phyloP scores from a whole-genome alignment of 2,888 invertebrate species.

The Nephrocerus scutellatus region DNA sequence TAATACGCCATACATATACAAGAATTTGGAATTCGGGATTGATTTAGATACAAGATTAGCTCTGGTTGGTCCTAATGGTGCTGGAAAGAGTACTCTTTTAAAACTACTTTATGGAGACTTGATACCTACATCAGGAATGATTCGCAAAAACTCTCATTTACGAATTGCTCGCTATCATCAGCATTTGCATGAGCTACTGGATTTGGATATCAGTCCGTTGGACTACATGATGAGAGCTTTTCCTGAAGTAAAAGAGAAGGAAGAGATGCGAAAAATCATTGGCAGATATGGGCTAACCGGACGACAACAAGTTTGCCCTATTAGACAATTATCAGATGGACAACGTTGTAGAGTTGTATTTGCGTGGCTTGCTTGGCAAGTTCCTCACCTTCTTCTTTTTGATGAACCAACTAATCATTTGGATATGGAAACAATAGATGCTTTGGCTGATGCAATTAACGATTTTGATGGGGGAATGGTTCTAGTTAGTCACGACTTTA shows the following conservation, averaged over 20 bases:
- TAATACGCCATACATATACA: conserved; percentile 84
- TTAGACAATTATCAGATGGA: conserved; percentile 77
- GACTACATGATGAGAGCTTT: conserved; percentile 98
- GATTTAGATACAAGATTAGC: conserved; percentile 95
- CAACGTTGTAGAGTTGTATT: conserved; percentile 98
- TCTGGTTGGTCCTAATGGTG: conserved; percentile 96
- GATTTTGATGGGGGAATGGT: conserved; percentile 99
- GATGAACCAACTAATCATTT: conserved; percentile 88
- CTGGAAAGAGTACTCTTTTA: conserved; percentile 95
- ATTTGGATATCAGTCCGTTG: conserved; percentile 87
- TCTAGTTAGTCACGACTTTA: conserved; percentile 98
- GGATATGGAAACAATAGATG: conserved; percentile 98
- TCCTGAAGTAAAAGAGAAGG: conserved; percentile 93
- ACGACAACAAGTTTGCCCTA: conserved; percentile 72
- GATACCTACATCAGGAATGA: conserved; percentile 91
- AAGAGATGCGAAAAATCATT: conserved; percentile 98
- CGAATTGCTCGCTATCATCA: conserved; percentile 98
- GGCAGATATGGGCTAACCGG: conserved; percentile 97
- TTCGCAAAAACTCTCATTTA: conserved; percentile 95
- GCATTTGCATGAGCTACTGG: conserved; percentile 93
- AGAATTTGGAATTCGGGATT: conserved; percentile 96
- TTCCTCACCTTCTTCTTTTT: conserved; percentile 83
- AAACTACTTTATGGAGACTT: conserved; percentile 94
- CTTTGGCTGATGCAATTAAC: conserved; percentile 93
- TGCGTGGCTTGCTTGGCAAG: conserved; percentile 97